Conservation (phyloP, 92 coral and sea anemone genomes). For the Zoanthus sociatus region DNA sequence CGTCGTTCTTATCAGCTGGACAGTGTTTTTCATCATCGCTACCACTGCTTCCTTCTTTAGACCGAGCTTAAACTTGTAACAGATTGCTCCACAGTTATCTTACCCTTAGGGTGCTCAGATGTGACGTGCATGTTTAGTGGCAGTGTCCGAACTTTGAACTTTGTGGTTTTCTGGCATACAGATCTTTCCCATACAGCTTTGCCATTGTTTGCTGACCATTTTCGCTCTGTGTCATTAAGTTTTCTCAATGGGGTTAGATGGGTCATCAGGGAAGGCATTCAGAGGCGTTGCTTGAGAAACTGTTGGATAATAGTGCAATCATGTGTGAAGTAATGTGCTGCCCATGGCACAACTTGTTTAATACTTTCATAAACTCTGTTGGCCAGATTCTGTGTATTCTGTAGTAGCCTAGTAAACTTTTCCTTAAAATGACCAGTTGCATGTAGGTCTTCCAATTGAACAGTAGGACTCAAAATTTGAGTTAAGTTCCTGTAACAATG, state of each 20-base stretch:
- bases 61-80: neutral
- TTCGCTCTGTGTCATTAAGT: neutral
- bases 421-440: conserved; percentile 65
- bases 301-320: conserved; percentile 14
- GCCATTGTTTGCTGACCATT: conserved; percentile 44
- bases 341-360: conserved; percentile 15
- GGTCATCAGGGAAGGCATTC: conserved; percentile 26
- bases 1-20: neutral
- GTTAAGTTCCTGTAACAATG: conserved; percentile 54
- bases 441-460: conserved; percentile 62
- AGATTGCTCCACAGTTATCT: conserved; percentile 8
- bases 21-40: neutral
- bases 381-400: conserved; percentile 38
- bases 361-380: conserved; percentile 32
- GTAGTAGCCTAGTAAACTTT: conserved; percentile 1
- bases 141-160: conserved; percentile 50
- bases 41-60: neutral
- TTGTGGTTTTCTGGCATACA: conserved; percentile 52
- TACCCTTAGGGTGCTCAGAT: conserved; percentile 19
- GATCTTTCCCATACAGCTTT: conserved; percentile 47
- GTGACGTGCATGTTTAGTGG: conserved; percentile 53
- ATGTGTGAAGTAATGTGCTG: conserved; percentile 45
- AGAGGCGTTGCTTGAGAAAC: conserved; percentile 16
- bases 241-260: neutral
- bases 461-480: conserved; percentile 42